Evolutionary conservation across 2,888 invertebrate species (phyloP), one percentile per base, ranked within the genome.

Genomic region (Cephus sareptanus): DNA sequence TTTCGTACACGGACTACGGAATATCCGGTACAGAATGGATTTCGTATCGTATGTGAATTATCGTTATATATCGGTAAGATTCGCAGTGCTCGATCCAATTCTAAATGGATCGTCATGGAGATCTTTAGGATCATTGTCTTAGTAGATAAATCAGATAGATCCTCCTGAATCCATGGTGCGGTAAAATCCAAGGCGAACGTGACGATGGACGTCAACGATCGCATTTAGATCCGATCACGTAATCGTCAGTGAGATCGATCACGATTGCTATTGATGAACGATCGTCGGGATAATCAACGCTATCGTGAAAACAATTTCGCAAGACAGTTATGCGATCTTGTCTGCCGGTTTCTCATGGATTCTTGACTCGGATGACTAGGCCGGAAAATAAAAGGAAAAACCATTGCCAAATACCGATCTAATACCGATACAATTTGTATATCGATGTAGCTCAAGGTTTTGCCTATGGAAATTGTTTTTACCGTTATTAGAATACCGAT

Each of bases 231-330:
- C 71, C 71, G 71, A 71, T 71, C 71, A 71, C 34, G 71, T 71
- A 71, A 71, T 71, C 71, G 71, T 31, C 34, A 71, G 71, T 34
- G 71, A 71, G 71, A 71, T 71, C 71, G 71, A 71, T 71, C 71
- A 33, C 71, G 71, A 71, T 34, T 71, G 31, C 71, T 15, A 71
- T 31, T 71, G 71, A 71, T 34, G 71, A 34, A 31, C 15, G 71
- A 34, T 33, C 71, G 34, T 71, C 71, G 23, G 31, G 31, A 15
- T 71, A 71, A 71, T 71, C 34, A 34, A 71, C 71, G 71, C 34
- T 71, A 71, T 71, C 71, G 31, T 33, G 71, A 34, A 33, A 71
- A 71, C 34, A 71, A 71, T 71, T 71, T 71, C 71, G 71, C 71
- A 71, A 71, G 30, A 15, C 31, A 31, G 71, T 71, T 71, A 71